Percentiles rank a stretch among this genome's conserved stretches.
phyloP scores from a whole-genome alignment of 1,140 invertebrate genomes.

The Heliconius himera region DNA sequence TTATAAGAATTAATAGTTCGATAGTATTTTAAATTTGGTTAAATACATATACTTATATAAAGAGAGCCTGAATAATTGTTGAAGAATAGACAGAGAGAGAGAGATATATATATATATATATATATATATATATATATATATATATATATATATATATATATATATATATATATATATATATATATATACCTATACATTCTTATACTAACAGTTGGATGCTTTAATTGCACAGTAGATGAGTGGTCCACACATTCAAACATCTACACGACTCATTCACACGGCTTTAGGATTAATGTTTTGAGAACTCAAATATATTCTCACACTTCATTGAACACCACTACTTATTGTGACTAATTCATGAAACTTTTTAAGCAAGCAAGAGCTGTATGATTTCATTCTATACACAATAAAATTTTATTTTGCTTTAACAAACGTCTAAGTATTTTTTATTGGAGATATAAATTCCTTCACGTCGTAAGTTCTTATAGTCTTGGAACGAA shows the following conservation, averaged over 20 bases:
- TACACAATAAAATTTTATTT: not conserved
- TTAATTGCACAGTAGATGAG: not conserved
- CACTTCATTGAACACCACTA: not conserved
- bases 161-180: too few relatives aligned
- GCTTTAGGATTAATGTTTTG: not conserved
- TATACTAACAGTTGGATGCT: too few relatives aligned
- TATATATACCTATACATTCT: too few relatives aligned
- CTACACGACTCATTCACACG: not conserved
- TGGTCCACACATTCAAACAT: not conserved
- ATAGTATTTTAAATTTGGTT: too few relatives aligned
- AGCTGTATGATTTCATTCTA: not conserved
- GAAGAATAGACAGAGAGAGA: too few relatives aligned
- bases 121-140: too few relatives aligned
- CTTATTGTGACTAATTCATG: not conserved
- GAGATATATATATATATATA: too few relatives aligned
- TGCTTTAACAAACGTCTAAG: not conserved
- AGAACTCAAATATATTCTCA: not conserved
- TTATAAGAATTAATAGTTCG: too few relatives aligned
- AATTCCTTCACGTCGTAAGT: constrained; percentile 24
- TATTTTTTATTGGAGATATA: constrained; percentile 11
- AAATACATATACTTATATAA: too few relatives aligned
- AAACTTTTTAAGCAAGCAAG: not conserved
- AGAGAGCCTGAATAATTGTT: too few relatives aligned
- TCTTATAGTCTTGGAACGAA: constrained; percentile 32
- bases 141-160: too few relatives aligned